Conservation (phyloP, 1,140 invertebrate genomes). For the Halyomorpha halys region DNA sequence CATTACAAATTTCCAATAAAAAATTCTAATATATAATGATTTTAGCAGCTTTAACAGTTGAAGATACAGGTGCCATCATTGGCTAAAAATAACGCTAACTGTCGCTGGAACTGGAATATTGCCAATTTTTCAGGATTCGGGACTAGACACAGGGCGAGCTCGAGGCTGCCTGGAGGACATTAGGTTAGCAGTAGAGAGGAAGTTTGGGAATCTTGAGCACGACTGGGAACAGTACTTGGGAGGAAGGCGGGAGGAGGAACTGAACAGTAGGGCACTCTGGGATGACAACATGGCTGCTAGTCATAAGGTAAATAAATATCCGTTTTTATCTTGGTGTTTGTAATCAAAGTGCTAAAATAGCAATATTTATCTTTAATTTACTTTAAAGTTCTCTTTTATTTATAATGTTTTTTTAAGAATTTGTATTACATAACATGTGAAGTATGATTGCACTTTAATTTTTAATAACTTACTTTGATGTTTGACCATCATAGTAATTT, state of each 20-base stretch:
- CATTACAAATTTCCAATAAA: not conserved
- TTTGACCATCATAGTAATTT: too few relatives aligned
- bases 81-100: constrained; percentile 5
- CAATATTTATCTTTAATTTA: too few relatives aligned
- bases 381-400: too few relatives aligned
- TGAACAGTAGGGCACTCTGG: constrained; percentile 42
- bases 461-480: too few relatives aligned
- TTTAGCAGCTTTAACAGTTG: not conserved
- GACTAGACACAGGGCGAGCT: constrained; percentile 1
- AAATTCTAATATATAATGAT: not conserved
- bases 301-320: constrained; percentile 44
- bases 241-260: not conserved
- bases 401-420: too few relatives aligned
- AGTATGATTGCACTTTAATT: too few relatives aligned
- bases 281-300: constrained; percentile 63
- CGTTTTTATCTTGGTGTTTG: too few relatives aligned
- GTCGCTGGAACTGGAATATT: constrained; percentile 10
- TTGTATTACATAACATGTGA: too few relatives aligned
- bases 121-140: constrained; percentile 13
- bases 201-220: not conserved
- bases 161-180: not conserved
- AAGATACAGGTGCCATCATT: constrained; percentile 2
- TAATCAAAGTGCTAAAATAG: too few relatives aligned
- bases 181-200: not conserved
- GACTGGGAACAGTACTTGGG: constrained; percentile 1